These are phyloP conservation scores for Andrena chrysosceles DNA, from an alignment of 2,888 invertebrate genomes.

Conservation along the genomic window DNA sequence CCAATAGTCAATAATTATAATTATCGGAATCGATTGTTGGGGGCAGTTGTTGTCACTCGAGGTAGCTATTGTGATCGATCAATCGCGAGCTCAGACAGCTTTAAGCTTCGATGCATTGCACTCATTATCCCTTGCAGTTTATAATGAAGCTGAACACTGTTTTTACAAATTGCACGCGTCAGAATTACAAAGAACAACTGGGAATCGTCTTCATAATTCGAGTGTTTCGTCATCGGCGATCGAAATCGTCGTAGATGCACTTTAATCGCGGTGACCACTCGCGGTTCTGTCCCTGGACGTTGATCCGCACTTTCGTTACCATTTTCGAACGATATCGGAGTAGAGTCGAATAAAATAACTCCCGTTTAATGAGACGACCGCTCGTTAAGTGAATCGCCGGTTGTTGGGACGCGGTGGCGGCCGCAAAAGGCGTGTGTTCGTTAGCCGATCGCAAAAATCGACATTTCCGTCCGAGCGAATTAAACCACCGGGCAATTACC, in stretches of 20 bases:
- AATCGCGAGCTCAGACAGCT: background rate
- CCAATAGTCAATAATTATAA: slow-evolving; percentile 6
- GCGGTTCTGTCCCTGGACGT: background rate
- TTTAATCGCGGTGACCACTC: background rate
- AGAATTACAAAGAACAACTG: background rate
- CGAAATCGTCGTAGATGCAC: slow-evolving; percentile 2
- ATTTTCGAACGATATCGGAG: background rate
- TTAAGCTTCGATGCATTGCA: too few relatives aligned
- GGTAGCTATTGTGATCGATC: background rate
- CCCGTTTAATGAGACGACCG: slow-evolving; percentile 12
- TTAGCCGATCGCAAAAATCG: slow-evolving; percentile 38
- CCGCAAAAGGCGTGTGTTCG: slow-evolving; percentile 31
- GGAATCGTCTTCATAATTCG: background rate
- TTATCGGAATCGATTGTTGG: background rate
- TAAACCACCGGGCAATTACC: slow-evolving; percentile 41
- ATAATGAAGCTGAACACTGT: too few relatives aligned
- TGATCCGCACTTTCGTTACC: background rate
- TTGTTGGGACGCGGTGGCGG: background rate
- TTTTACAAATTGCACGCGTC: background rate
- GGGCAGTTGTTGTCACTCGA: background rate
- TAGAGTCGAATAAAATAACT: slow-evolving; percentile 22
- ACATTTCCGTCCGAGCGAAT: slow-evolving; percentile 31
- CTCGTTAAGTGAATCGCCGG: slow-evolving; percentile 27
- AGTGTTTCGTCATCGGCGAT: background rate
- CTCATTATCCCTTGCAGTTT: too few relatives aligned